phyloP scores from a whole-genome alignment of 2,888 invertebrate species.

The Cartodere bifasciata region DNA sequence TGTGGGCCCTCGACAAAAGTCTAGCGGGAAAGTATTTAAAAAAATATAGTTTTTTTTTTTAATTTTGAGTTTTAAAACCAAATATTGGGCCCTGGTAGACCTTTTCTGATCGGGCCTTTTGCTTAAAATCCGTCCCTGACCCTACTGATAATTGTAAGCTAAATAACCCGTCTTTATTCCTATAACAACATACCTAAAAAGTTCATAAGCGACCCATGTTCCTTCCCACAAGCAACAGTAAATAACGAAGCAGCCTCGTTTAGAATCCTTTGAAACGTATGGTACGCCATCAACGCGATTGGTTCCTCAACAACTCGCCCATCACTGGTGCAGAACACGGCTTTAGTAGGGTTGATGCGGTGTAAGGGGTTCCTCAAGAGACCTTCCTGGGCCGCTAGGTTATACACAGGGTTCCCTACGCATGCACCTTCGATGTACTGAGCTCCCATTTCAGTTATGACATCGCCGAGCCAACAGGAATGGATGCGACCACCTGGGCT shows the following conservation, averaged over 20 bases:
- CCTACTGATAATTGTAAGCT: no score
- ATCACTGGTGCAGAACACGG: conserved; percentile 56
- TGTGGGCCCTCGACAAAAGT: no score
- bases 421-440: conserved; percentile 62
- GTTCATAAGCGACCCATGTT: conserved; percentile 50
- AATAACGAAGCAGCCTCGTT: conserved; percentile 53
- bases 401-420: conserved; percentile 57
- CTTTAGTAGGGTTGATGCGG: conserved; percentile 41
- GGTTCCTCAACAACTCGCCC: conserved; percentile 53
- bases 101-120: no score
- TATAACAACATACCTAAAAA: conserved; percentile 37
- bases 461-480: conserved; percentile 64
- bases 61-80: no score
- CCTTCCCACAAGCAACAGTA: conserved; percentile 44
- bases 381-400: conserved; percentile 55
- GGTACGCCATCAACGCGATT: conserved; percentile 50
- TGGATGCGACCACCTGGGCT: conserved; percentile 69
- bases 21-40: no score
- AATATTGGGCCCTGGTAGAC: no score
- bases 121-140: no score
- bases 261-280: conserved; percentile 53
- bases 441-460: conserved; percentile 66
- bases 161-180: background rate
- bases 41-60: no score
- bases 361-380: conserved; percentile 46